Conservation (phyloP, 2,113 vertebrate genomes). For the Tiliqua scincoides region DNA sequence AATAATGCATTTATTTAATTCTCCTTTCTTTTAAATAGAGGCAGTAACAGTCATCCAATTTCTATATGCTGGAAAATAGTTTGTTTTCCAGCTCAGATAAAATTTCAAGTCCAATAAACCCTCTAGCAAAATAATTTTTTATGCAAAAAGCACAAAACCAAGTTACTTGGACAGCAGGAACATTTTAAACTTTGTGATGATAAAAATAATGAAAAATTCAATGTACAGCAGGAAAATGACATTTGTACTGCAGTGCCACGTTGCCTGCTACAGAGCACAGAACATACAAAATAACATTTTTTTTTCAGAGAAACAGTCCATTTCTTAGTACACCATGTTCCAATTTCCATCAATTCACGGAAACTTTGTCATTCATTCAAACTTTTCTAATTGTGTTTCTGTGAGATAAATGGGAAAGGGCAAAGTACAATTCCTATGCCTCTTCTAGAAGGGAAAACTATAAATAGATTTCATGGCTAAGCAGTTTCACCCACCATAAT, state of each 20-base stretch:
- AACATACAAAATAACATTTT: background rate
- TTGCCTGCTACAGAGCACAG: background rate
- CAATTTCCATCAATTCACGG: background rate
- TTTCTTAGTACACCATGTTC: background rate
- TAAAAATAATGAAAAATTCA: background rate
- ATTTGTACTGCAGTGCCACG: background rate
- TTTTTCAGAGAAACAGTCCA: constrained; percentile 11
- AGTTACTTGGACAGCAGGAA: background rate
- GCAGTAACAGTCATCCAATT: background rate
- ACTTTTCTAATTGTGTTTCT: constrained; percentile 25
- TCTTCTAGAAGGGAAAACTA: constrained; percentile 25
- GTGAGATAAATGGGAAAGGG: constrained; percentile 31
- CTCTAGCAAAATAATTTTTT: background rate
- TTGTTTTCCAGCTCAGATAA: background rate
- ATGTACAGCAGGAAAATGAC: background rate
- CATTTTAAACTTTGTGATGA: background rate
- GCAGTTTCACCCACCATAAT: constrained; percentile 31
- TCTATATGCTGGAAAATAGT: background rate
- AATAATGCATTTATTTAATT: background rate
- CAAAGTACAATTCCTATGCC: constrained; percentile 4
- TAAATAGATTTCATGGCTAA: constrained; percentile 46
- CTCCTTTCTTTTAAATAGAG: background rate
- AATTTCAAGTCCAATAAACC: background rate
- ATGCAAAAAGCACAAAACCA: background rate
- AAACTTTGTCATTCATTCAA: constrained; percentile 28